Evolutionary conservation across 1,140 invertebrate genomes (phyloP).

Genomic region (Leptinotarsa undecemlineata): DNA sequence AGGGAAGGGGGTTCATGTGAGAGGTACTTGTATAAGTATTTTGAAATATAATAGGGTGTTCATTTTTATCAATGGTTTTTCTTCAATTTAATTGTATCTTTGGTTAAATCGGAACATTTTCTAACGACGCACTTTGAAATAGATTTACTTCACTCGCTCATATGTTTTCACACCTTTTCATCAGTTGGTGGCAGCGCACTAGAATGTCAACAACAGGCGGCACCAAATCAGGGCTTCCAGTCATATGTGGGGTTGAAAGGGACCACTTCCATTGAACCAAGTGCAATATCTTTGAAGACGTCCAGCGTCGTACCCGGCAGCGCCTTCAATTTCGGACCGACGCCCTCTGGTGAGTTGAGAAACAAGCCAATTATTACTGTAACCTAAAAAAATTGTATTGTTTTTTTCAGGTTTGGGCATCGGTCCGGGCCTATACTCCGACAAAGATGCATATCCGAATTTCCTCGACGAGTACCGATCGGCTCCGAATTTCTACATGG

Average conservation of each 20-base stretch:
- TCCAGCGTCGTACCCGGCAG: conserved; percentile 67
- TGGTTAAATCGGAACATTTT: too few relatives aligned
- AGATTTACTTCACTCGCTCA: too few relatives aligned
- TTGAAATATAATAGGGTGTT: too few relatives aligned
- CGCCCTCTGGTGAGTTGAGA: conserved; percentile 51
- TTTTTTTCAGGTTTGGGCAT: conserved; percentile 12
- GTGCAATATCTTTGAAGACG: conserved; percentile 62
- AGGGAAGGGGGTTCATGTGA: too few relatives aligned
- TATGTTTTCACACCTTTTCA: neutral
- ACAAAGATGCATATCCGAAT: conserved; percentile 60
- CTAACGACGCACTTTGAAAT: too few relatives aligned
- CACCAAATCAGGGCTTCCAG: conserved; percentile 58
- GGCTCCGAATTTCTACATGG: conserved; percentile 61
- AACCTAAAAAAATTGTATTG: neutral
- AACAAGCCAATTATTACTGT: neutral
- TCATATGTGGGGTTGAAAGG: conserved; percentile 59
- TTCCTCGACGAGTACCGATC: conserved; percentile 68
- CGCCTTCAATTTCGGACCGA: conserved; percentile 70
- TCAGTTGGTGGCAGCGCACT: neutral
- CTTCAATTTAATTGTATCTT: too few relatives aligned
- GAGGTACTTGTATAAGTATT: too few relatives aligned
- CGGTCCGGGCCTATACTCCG: conserved; percentile 59
- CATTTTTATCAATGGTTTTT: too few relatives aligned
- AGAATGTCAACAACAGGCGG: conserved; percentile 32
- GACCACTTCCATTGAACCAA: conserved; percentile 58